Conservation (phyloP, 1,140 invertebrate genomes). For the Lycorma delicatula region DNA sequence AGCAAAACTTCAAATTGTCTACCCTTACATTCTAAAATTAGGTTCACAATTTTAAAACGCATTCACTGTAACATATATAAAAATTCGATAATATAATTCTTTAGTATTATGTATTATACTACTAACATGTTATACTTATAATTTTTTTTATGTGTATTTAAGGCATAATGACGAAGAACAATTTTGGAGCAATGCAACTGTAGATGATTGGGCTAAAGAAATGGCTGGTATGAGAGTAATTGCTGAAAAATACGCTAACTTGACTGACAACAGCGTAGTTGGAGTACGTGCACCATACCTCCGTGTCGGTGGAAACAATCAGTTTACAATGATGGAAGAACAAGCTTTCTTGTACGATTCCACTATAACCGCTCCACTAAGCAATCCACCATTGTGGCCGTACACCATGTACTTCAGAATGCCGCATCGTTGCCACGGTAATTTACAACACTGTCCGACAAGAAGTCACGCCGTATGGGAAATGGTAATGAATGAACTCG, state of each 20-base stretch:
- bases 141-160: constrained; percentile 30
- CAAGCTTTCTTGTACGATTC: constrained; percentile 94
- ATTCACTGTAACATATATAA: too few species aligned
- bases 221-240: constrained; percentile 94
- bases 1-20: too few species aligned
- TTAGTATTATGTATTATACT: too few species aligned
- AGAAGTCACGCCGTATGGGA: constrained; percentile 91
- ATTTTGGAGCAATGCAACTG: constrained; percentile 89
- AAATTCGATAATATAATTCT: too few species aligned
- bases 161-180: constrained; percentile 87
- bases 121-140: too few species aligned
- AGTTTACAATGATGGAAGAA: constrained; percentile 97
- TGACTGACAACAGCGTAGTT: constrained; percentile 89
- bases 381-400: constrained; percentile 89
- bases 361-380: constrained; percentile 86
- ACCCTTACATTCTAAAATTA: too few species aligned
- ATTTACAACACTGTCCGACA: constrained; percentile 86
- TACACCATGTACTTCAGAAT: constrained; percentile 97
- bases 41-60: too few species aligned
- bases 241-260: constrained; percentile 84
- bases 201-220: constrained; percentile 92
- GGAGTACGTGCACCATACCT: constrained; percentile 90
- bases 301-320: constrained; percentile 89
- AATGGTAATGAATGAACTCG: constrained; percentile 96
- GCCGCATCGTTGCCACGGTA: constrained; percentile 90